Evolutionary conservation across 2,797 vertebrate genomes (phyloP).

Genomic region (Glyptemys insculpta): DNA sequence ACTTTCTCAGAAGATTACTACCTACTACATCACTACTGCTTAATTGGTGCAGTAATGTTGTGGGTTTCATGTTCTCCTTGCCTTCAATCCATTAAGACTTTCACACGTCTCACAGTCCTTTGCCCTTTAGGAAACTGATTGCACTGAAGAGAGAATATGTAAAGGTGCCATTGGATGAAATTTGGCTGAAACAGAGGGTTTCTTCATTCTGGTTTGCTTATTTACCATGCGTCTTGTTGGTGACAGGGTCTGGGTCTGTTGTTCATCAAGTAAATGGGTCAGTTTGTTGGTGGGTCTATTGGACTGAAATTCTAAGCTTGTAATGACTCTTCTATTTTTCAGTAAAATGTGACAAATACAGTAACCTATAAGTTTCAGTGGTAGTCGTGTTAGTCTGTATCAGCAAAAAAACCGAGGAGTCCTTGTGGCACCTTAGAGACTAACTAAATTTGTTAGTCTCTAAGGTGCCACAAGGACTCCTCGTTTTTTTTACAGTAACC

Average conservation of each 20-base stretch:
- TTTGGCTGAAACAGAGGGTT: not conserved
- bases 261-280: not conserved
- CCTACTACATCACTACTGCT: fast-evolving
- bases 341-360: not conserved
- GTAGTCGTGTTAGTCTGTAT: too few species aligned
- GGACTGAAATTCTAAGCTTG: not conserved
- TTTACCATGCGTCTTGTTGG: fast-evolving
- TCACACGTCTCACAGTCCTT: fast-evolving
- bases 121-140: not conserved
- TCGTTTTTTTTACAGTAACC: not conserved
- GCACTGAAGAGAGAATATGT: fast-evolving
- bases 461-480: too few species aligned
- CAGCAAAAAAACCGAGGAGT: too few species aligned
- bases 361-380: not conserved
- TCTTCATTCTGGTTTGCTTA: fast-evolving
- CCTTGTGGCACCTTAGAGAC: too few species aligned
- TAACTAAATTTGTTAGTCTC: too few species aligned
- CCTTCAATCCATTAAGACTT: fast-evolving
- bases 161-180: fast-evolving
- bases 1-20: not conserved
- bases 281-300: fast-evolving
- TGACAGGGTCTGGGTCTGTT: not conserved
- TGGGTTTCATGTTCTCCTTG: fast-evolving
- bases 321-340: fast-evolving
- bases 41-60: fast-evolving